These are phyloP conservation scores for Clarias fuscus DNA, from an alignment of 2,797 vertebrate genomes.

Conservation along the genomic window DNA sequence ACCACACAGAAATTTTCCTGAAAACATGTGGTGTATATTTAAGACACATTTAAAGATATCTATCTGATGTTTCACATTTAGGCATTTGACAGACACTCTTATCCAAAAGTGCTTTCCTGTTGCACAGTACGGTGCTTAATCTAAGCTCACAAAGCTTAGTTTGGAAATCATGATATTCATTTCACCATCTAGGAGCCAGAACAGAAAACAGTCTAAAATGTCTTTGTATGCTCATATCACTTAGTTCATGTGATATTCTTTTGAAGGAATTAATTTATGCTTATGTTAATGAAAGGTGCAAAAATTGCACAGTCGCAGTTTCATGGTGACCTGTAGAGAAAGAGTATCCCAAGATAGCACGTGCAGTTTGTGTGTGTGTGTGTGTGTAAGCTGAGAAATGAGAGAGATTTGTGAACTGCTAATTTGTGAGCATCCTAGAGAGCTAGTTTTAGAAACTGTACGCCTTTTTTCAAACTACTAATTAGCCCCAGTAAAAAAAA, in stretches of 20 bases:
- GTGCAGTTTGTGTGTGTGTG: neutral
- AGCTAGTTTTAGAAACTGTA: constrained; percentile 26
- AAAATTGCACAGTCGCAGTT: neutral
- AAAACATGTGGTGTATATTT: neutral
- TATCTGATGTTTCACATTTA: neutral
- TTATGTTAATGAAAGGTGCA: neutral
- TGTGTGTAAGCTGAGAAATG: neutral
- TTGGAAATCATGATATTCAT: too few relatives aligned
- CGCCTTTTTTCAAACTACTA: constrained; percentile 27
- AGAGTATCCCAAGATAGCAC: neutral
- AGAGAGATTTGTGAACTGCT: neutral
- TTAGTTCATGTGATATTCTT: neutral
- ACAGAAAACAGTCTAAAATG: too few relatives aligned
- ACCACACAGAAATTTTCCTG: neutral
- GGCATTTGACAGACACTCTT: too few relatives aligned
- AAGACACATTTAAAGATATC: neutral
- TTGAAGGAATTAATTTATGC: constrained; percentile 1
- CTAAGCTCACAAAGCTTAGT: too few relatives aligned
- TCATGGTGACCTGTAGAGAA: constrained; percentile 3
- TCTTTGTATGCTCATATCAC: neutral
- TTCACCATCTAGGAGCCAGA: too few relatives aligned
- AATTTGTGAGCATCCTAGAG: constrained; percentile 5
- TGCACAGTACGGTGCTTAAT: too few relatives aligned
- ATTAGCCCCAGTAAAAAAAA: constrained; percentile 28
- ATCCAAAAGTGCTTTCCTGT: too few relatives aligned